Evolutionary conservation across 2,888 invertebrate genomes (phyloP).

Genomic region (Heliconius aoede): DNA sequence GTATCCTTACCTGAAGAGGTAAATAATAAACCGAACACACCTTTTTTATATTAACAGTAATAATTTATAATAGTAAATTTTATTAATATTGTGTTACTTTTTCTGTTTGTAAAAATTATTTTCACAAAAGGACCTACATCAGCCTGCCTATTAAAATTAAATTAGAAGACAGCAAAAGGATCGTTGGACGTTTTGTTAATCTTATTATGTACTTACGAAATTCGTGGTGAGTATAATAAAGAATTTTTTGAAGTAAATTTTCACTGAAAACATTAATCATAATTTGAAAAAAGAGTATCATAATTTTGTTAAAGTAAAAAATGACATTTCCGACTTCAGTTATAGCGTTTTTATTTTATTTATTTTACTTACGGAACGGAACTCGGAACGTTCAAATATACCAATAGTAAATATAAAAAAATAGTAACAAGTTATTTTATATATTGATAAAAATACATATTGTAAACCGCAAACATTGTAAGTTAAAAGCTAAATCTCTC

Average conservation of each 20-base stretch:
- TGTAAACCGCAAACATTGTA: background rate
- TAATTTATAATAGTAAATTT: background rate
- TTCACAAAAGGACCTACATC: background rate
- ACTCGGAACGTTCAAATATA: too few relatives aligned
- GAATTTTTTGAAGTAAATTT: constrained; percentile 11
- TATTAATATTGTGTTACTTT: background rate
- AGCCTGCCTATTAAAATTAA: background rate
- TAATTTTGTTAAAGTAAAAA: constrained; percentile 9
- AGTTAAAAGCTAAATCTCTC: constrained; percentile 3
- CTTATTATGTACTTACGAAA: background rate
- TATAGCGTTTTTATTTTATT: background rate
- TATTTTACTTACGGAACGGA: too few relatives aligned
- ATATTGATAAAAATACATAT: background rate
- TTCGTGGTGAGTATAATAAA: constrained; percentile 9
- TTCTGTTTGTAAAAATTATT: background rate
- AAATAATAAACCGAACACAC: too few relatives aligned
- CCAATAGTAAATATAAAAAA: background rate
- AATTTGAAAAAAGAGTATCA: too few relatives aligned
- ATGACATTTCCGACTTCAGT: background rate
- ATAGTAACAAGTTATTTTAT: background rate
- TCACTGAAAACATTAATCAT: background rate
- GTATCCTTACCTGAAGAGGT: too few relatives aligned
- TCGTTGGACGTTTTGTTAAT: background rate
- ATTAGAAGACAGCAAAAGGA: constrained; percentile 7
- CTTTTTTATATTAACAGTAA: background rate